phyloP scores from a whole-genome alignment of 2,113 vertebrate genomes.

The Lophotis ruficrista region DNA sequence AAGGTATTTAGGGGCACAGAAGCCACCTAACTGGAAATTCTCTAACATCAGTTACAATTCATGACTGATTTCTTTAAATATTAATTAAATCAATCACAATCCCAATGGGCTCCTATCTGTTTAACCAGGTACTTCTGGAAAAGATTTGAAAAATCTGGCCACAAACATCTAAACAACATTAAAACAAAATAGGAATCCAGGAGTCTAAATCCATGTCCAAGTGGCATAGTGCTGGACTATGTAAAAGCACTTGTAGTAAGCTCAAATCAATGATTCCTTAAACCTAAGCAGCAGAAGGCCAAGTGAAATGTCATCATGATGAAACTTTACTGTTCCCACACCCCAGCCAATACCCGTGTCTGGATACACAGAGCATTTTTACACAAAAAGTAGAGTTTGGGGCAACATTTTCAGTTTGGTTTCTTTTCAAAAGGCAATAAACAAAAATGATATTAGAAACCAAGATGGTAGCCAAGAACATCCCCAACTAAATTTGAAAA shows the following conservation, averaged over 20 bases:
- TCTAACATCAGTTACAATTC: neutral
- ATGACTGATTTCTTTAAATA: neutral
- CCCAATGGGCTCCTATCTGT: neutral
- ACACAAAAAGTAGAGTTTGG: neutral
- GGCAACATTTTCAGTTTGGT: neutral
- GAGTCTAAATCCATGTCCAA: neutral
- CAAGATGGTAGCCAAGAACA: neutral
- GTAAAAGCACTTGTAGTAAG: neutral
- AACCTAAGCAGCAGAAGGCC: neutral
- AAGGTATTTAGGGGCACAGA: neutral
- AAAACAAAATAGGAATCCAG: neutral
- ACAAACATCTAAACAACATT: neutral
- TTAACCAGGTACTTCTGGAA: neutral
- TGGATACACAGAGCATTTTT: neutral
- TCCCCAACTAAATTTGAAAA: neutral
- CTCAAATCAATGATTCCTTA: neutral
- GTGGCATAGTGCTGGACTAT: neutral
- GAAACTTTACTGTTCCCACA: neutral
- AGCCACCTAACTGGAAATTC: neutral
- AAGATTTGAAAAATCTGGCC: neutral
- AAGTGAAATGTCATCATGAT: neutral
- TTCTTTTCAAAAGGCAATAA: neutral
- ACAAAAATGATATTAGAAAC: neutral
- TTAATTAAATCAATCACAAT: accelerated
- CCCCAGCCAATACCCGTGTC: neutral